Evolutionary conservation across 1,140 invertebrate genomes (phyloP), one percentile per base, ranked within the genome.

Genomic region (Pentalonia nigronervosa): DNA sequence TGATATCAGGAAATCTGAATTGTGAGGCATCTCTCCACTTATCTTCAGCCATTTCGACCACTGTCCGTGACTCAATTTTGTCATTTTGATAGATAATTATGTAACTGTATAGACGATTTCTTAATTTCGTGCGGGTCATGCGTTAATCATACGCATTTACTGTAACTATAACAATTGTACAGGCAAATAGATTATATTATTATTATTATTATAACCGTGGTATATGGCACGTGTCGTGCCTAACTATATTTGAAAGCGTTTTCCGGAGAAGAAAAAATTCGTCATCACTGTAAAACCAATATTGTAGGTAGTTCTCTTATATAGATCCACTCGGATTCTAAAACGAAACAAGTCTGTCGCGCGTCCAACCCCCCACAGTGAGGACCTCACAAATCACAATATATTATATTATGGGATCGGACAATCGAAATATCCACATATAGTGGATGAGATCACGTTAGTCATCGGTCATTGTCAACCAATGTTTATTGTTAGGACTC

Each of bases 401-500:
- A n/a, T n/a, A 76, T 76, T 67, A 30, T 25, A 30, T 9, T 67
- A 76, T n/a, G n/a, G 14, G 30, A 76, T 76, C 60, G 60, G 60
- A 76, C 60, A 76, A 76, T 76, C 60, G 60, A 34, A n/a, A 34
- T 7, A 14, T 76, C 14, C 30, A 7, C 17, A 67, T 67, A 14
- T 7, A 53, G 50, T 53, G 50, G 50, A n/a, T 76, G n/a, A 76
- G n/a, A 76, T 76, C 60, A 2, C 60, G 60, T 76, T 76, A 76
- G 60, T 76, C 60, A 76, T 76, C 60, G n/a, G n/a, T 76, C 60
- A 76, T n/a, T 76, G 60, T 76, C 60, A 76, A 76, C n/a, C 30
- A 76, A 76, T n/a, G n/a, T 34, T 76, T 17, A 76, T 76, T 76
- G 60, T 76, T 17, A 76, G 14, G 60, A 17, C 60, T 76, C 60